Conservation (phyloP, 2,888 invertebrate species). For the Drosophila dives region DNA sequence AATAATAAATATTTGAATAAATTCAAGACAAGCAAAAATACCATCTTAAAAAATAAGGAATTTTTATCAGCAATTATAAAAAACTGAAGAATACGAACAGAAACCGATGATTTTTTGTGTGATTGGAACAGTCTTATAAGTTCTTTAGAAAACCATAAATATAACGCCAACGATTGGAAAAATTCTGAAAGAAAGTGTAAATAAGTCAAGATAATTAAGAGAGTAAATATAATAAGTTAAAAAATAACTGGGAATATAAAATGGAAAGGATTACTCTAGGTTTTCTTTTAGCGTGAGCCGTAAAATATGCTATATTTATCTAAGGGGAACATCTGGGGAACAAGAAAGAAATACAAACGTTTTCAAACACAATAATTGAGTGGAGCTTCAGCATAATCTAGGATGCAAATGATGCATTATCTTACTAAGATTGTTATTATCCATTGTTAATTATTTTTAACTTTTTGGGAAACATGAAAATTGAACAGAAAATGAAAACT, state of each 20-base stretch:
- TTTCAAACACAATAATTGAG: no score
- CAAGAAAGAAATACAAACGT: neutral
- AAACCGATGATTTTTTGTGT: conserved; percentile 21
- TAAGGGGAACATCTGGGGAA: neutral
- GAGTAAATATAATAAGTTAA: neutral
- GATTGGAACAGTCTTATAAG: conserved; percentile 53
- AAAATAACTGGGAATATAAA: neutral
- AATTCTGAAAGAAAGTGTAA: conserved; percentile 80
- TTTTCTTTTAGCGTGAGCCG: conserved; percentile 4
- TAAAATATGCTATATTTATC: conserved; percentile 26
- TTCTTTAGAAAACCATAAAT: conserved; percentile 80
- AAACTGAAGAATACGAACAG: conserved; percentile 3
- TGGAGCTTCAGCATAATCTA: neutral
- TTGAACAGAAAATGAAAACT: conserved; percentile 1
- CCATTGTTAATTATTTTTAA: neutral
- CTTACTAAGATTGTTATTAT: neutral
- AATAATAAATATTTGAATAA: neutral
- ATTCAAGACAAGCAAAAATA: neutral
- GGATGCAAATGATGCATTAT: neutral
- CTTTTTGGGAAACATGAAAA: neutral
- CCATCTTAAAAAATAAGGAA: neutral
- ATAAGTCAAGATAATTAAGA: conserved; percentile 19
- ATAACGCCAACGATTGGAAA: conserved; percentile 84
- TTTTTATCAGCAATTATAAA: neutral
- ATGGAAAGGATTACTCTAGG: neutral